phyloP scores from a whole-genome alignment of 2,797 vertebrate genomes.

The Heliangelus exortis region DNA sequence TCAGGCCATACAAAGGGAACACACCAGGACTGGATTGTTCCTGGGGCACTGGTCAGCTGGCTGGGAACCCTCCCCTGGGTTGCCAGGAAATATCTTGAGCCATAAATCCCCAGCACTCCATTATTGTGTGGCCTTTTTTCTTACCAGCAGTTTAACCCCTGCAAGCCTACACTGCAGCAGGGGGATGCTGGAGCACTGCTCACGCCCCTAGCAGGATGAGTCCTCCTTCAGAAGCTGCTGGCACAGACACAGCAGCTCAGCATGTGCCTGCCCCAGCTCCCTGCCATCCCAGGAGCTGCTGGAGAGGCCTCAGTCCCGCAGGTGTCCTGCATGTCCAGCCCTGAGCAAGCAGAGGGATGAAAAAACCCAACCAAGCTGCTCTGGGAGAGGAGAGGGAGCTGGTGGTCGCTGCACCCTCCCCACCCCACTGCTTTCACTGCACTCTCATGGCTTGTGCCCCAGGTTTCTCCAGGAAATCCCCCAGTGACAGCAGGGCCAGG shows the following conservation, averaged over 20 bases:
- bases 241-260: neutral
- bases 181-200: neutral
- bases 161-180: neutral
- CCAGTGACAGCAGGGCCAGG: neutral
- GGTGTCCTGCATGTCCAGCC: neutral
- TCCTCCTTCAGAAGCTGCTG: neutral
- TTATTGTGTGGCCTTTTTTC: constrained; percentile 9
- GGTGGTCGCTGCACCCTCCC: rapidly evolving
- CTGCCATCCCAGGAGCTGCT: neutral
- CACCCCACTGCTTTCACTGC: rapidly evolving
- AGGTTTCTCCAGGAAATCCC: neutral
- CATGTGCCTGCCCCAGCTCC: neutral
- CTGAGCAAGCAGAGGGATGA: neutral
- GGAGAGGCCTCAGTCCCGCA: no score
- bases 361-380: rapidly evolving
- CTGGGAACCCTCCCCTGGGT: neutral
- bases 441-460: rapidly evolving
- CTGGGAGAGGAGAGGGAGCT: rapidly evolving
- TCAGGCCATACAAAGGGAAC: neutral
- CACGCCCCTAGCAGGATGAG: neutral
- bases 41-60: neutral
- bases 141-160: neutral
- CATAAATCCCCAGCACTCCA: neutral
- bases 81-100: neutral
- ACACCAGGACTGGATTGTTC: rapidly evolving